Conservation (phyloP, 2,797 vertebrate species). For the Sylvia borin region DNA sequence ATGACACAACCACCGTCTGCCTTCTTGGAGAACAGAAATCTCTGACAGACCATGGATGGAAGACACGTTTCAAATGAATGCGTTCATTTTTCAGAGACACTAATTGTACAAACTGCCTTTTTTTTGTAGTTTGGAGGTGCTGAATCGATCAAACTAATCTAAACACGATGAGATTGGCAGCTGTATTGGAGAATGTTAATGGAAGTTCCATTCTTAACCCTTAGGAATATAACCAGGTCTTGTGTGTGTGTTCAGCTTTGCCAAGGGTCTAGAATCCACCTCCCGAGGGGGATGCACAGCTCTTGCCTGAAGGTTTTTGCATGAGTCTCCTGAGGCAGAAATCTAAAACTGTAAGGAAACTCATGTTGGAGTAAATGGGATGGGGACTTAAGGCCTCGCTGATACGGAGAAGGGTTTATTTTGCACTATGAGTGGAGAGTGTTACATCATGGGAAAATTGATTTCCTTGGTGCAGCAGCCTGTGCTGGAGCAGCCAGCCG, state of each 20-base stretch:
- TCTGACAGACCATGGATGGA: not conserved
- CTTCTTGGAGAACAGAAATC: slow-evolving; percentile 25
- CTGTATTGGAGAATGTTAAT: slow-evolving; percentile 31
- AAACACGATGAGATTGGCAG: not conserved
- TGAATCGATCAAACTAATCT: slow-evolving; percentile 20
- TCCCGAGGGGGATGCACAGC: not conserved
- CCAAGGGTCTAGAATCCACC: not conserved
- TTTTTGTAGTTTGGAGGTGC: slow-evolving; percentile 47
- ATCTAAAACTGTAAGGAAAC: not conserved
- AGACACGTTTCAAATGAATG: slow-evolving; percentile 6
- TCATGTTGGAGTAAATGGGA: not conserved
- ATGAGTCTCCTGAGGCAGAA: not conserved
- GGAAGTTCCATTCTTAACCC: slow-evolving; percentile 9
- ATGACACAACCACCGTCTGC: slow-evolving; percentile 47
- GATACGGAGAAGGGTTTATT: not conserved
- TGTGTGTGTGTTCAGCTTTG: not conserved
- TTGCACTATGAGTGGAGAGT: slow-evolving; percentile 7
- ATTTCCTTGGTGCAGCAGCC: not conserved
- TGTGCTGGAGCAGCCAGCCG: not conserved
- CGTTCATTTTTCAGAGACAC: slow-evolving; percentile 3
- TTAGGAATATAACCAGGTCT: not conserved
- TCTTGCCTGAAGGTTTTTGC: slow-evolving; percentile 34
- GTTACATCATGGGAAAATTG: not conserved
- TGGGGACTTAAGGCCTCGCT: not conserved
- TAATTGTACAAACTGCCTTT: slow-evolving; percentile 31